phyloP scores from a whole-genome alignment of 2,797 vertebrate species.

The Pangasius larnaudii region DNA sequence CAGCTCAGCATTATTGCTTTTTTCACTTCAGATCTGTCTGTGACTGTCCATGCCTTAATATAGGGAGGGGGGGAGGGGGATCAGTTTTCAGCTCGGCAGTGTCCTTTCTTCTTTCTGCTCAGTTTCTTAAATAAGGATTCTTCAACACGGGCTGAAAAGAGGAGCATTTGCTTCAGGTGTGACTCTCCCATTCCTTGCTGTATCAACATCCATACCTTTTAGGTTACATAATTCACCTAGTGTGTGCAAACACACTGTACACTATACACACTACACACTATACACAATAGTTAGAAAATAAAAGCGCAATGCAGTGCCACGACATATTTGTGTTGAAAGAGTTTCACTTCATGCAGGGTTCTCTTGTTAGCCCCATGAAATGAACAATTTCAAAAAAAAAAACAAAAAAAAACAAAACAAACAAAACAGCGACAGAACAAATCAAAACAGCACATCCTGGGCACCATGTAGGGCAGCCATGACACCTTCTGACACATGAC shows the following conservation, averaged over 20 bases:
- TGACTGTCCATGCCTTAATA: conserved; percentile 55
- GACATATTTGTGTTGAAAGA: neutral
- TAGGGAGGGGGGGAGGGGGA: conserved; percentile 5
- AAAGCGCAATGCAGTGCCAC: conserved; percentile 13
- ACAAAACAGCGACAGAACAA: conserved; percentile 45
- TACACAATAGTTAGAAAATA: neutral
- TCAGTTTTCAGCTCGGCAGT: conserved; percentile 32
- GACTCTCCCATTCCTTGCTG: conserved; percentile 77
- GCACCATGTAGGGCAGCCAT: conserved; percentile 37
- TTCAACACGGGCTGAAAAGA: conserved; percentile 99
- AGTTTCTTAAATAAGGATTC: conserved; percentile 71
- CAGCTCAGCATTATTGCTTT: conserved; percentile 45
- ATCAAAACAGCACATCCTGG: conserved; percentile 34
- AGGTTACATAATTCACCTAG: conserved; percentile 2
- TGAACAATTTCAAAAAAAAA: conserved; percentile 6
- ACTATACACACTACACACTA: neutral
- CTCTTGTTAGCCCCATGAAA: conserved; percentile 30
- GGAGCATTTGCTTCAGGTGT: conserved; percentile 98
- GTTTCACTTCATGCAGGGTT: conserved; percentile 48
- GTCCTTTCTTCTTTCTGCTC: conserved; percentile 47
- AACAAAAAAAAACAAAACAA: neutral
- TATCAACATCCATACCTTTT: conserved; percentile 48
- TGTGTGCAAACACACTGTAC: neutral
- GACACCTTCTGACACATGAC: conserved; percentile 40
- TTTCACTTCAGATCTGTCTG: conserved; percentile 39